A percentile compares a stretch with the other conserved stretches of the same genome.
These are phyloP conservation scores for Allygus modestus DNA, from an alignment of 2,888 invertebrate species.

Conservation along the genomic window DNA sequence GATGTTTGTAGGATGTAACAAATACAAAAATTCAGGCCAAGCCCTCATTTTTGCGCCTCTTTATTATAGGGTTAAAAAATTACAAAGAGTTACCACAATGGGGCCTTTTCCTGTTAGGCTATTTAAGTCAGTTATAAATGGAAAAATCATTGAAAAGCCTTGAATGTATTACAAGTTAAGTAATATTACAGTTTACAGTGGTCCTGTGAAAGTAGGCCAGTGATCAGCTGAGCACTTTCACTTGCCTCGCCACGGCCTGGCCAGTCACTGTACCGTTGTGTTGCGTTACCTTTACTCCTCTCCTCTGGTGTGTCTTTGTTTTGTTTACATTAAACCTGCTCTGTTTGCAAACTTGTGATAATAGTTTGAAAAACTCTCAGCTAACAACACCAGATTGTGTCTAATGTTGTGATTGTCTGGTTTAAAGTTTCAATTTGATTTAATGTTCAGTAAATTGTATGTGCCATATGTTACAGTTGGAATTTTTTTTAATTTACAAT, in stretches of 20 bases:
- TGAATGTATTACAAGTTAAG: not conserved
- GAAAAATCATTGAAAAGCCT: too few relatives aligned
- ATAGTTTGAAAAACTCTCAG: not conserved
- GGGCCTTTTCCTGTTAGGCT: too few relatives aligned
- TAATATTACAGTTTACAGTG: constrained; percentile 7
- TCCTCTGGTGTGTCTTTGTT: not conserved
- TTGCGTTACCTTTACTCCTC: not conserved
- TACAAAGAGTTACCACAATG: too few relatives aligned
- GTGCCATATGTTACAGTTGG: not conserved
- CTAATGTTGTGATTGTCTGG: not conserved
- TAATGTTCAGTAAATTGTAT: not conserved
- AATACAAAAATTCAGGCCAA: too few relatives aligned
- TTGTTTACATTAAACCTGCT: constrained; percentile 17
- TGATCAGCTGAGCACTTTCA: constrained; percentile 44
- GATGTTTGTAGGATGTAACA: too few relatives aligned
- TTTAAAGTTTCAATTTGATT: not conserved
- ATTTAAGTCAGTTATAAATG: too few relatives aligned
- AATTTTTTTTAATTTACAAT: not conserved
- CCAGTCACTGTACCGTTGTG: constrained; percentile 2
- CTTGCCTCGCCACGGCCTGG: not conserved
- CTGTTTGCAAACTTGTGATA: not conserved
- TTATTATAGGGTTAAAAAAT: too few relatives aligned
- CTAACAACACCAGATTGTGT: not conserved
- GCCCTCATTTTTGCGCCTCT: too few relatives aligned
- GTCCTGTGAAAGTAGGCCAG: constrained; percentile 44